Base-by-base conservation (phyloP, 2,113 vertebrate genomes). In the Alosa alosa region DNA sequence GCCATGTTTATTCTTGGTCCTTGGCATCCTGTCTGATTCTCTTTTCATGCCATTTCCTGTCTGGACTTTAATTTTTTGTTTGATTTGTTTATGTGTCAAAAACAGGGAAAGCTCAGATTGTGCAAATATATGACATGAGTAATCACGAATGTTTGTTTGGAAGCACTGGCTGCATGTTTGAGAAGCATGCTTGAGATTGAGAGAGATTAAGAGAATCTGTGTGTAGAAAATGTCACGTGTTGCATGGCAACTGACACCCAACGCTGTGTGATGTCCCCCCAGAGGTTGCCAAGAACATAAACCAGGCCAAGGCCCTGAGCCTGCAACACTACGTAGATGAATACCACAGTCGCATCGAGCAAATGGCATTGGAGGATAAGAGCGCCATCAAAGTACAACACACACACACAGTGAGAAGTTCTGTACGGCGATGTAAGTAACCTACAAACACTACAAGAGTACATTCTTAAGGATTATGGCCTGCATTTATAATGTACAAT, bases 261-360 rank as follows among this genome's bases (percentile, higher is more conserved):
- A 22, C 55, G 6, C 55, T 50, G 17, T 82, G 2, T 87, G 64
- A 25, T 88, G 55, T 50, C 86, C 36, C 88, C 88, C 36, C 90
- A 95, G 95, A 95, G 83, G 84, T 95, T 83, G 93, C 90, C 49
- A 95, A 95, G 91, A 95, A 95, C 91, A 92, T 95, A 86, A 96
- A 95, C 91, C 94, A 95, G 92, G 94, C 95, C 82, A 93, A 94
- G 84, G 22, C 13, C 52, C 85, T 93, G 82, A 91, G 41, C 15
- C 22, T 95, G 82, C 92, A 94, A 83, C 91, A 57, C 31, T 93
- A 90, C 9, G 93, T 95, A 1, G 93, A 95, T 68, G 93, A 86
- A 57, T 95, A 94, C 86, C 92, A 94, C 86, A 85, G 92, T 82
- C 91, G 86, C 6, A 86, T 92, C 68, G 87, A 18, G 17, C 88